Percentiles rank a stretch among this genome's conserved stretches.
Evolutionary conservation across 2,888 invertebrate species (phyloP).

Genomic region (Eristalis arbustorum): DNA sequence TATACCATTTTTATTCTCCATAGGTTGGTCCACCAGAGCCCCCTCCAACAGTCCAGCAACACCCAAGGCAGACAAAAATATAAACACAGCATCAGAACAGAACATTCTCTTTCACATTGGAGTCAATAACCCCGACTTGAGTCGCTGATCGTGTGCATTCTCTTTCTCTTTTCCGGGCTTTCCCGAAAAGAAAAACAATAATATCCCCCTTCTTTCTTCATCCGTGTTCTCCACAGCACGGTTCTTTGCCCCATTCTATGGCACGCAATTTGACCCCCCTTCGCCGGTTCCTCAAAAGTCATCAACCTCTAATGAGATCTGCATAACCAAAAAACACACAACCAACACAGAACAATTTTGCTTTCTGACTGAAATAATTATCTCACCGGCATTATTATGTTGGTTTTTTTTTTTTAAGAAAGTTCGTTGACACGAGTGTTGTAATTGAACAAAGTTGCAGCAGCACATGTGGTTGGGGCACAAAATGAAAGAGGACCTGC

Average conservation of each 20-base stretch:
- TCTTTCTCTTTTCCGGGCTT: constrained; percentile 57
- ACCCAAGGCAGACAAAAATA: not conserved
- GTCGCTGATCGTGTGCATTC: constrained; percentile 37
- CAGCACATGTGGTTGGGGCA: not conserved
- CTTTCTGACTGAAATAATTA: constrained; percentile 56
- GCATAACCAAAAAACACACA: constrained; percentile 40
- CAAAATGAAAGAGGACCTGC: constrained; percentile 15
- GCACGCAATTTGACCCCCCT: constrained; percentile 39
- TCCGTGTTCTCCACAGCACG: not conserved
- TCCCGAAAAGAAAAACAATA: constrained; percentile 55
- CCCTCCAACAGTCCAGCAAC: not conserved
- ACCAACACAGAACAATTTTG: constrained; percentile 28
- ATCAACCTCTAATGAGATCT: constrained; percentile 62
- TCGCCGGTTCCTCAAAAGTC: constrained; percentile 42
- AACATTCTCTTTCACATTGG: constrained; percentile 55
- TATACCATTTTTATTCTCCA: not conserved
- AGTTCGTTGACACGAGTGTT: constrained; percentile 46
- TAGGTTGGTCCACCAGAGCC: not conserved
- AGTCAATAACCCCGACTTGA: constrained; percentile 54
- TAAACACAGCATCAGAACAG: constrained; percentile 27
- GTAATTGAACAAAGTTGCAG: constrained; percentile 26
- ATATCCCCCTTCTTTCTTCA: constrained; percentile 22
- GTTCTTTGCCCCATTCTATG: constrained; percentile 36
- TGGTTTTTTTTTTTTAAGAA: constrained; percentile 20
- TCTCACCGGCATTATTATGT: constrained; percentile 45